Percentiles rank a stretch among this genome's conserved stretches.
Evolutionary conservation across 2,113 vertebrate species (phyloP).

Genomic region (Grallaria varia): DNA sequence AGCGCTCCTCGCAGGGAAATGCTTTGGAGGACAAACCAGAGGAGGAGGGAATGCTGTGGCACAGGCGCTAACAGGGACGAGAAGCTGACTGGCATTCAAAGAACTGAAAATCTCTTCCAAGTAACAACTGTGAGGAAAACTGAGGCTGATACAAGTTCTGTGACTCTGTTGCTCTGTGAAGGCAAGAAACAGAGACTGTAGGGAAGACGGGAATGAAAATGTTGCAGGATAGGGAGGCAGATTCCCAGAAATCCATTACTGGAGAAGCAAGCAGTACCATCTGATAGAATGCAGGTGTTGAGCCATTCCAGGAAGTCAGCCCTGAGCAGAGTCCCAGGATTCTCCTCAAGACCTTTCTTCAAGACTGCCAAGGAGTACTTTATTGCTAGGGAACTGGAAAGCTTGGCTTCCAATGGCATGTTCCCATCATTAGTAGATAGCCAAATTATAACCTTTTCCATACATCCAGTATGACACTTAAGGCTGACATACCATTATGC

Average conservation of each 20-base stretch:
- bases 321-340: not conserved
- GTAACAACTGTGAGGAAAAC: not conserved
- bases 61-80: not conserved
- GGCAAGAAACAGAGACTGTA: not conserved
- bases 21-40: not conserved
- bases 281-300: not conserved
- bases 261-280: not conserved
- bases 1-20: accelerated
- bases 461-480: not conserved
- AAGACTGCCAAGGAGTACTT: not conserved
- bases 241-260: not conserved
- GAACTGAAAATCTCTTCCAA: not conserved
- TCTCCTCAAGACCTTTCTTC: not conserved
- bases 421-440: not conserved
- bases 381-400: not conserved
- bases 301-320: not conserved
- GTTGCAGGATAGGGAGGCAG: not conserved
- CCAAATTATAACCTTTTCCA: not conserved
- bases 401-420: not conserved
- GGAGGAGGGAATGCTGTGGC: not conserved
- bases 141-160: not conserved
- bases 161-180: not conserved
- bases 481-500: not conserved
- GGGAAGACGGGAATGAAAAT: not conserved
- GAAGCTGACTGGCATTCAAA: not conserved